Evolutionary conservation across 2,113 vertebrate genomes (phyloP), one percentile per base, ranked within the genome.

Genomic region (Tichodroma muraria): DNA sequence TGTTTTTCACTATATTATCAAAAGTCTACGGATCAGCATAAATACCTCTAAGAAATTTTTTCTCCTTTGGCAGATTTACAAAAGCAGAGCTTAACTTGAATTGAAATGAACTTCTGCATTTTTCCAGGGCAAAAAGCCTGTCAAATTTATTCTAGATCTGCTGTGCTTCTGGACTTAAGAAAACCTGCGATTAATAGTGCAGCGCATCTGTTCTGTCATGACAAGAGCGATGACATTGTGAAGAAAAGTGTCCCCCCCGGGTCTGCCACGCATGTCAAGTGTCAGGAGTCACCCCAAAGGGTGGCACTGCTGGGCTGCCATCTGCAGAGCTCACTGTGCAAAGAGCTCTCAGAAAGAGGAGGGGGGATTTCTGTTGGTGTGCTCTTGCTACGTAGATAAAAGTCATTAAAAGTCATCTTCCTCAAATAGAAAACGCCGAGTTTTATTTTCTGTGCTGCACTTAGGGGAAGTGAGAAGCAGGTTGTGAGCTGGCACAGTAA

Each of bases 21-120:
- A 71, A 95, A 97, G 81, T 90, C 92, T 89, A 93, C 83, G 94
- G 85, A 96, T 97, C 94, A 81, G 68, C 76, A 80, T 91, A 96
- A 97, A 96, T 85, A 96, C 83, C 88, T 95, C 11, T 22, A 94
- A 96, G 94, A 96, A 95, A 80, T 81, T 83, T 94, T 80, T 78
- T 63, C 70, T 90, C 88, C 87, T 89, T 88, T 95, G 82, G 85
- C 73, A 95, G 85, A 93, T 96, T 96, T 96, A 93, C 92, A 94
- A 89, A 96, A 94, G 83, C 66, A 89, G 83, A 95, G 88, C 90
- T 96, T 91, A 95, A 70, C 82, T 68, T 85, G 94, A 96, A 96
- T 95, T 87, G 84, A 89, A 94, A 96, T 90, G 83, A 94, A 94
- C 60, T 69, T 80, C 80, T 91, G 86, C 81, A 76, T 97, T 96